Evolutionary conservation across 1,140 invertebrate genomes (phyloP).

Genomic region (Saccostrea glomerata): DNA sequence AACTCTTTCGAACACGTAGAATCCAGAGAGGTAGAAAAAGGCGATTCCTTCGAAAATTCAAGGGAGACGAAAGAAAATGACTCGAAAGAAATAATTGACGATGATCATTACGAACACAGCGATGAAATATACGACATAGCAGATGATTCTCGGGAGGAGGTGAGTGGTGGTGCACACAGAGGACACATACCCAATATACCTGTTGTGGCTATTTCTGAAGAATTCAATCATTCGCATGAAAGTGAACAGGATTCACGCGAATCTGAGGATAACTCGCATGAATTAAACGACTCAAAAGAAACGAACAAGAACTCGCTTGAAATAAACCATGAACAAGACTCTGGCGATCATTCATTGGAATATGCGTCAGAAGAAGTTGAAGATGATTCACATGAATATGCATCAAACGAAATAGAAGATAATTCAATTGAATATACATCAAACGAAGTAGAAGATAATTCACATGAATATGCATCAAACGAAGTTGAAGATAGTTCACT

Average conservation of each 20-base stretch:
- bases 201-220: not conserved
- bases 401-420: not conserved
- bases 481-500: not conserved
- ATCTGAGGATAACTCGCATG: not conserved
- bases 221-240: not conserved
- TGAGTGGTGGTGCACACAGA: not conserved
- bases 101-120: not conserved
- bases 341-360: not conserved
- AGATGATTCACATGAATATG: slow-evolving; percentile 16
- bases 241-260: not conserved
- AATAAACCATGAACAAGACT: not conserved
- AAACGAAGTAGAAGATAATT: not conserved
- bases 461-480: not conserved
- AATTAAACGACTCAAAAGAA: not conserved
- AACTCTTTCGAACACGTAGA: not conserved
- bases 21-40: not conserved
- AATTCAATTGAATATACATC: not conserved
- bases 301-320: not conserved
- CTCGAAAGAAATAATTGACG: not conserved
- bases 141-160: not conserved
- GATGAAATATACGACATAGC: not conserved
- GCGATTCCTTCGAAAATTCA: not conserved
- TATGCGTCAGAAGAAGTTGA: not conserved
- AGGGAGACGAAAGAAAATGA: not conserved
- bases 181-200: not conserved